Percentiles rank a stretch among this genome's conserved stretches.
Evolutionary conservation across 2,797 vertebrate species (phyloP).

Genomic region (Mus spretus): DNA sequence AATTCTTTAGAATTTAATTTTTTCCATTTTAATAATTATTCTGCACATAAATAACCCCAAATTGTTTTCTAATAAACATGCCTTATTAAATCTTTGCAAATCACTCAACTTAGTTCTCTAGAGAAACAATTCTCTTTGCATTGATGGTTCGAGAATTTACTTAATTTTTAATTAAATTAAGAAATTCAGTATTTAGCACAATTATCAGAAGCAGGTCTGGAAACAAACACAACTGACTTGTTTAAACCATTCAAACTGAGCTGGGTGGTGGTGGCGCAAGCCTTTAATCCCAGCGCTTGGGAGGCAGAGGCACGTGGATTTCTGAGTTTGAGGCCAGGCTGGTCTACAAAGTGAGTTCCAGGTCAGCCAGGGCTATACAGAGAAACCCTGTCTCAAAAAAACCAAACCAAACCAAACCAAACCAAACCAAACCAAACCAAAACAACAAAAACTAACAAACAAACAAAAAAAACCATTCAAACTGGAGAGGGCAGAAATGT

Average conservation of each 20-base stretch:
- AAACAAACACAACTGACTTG: neutral
- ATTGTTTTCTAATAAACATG: neutral
- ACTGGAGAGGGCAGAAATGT: neutral
- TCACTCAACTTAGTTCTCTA: neutral
- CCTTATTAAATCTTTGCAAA: constrained; percentile 58
- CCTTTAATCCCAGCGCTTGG: no score
- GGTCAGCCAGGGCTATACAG: no score
- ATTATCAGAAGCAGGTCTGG: neutral
- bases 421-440: no score
- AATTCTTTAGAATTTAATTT: neutral
- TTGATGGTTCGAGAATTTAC: neutral
- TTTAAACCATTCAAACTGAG: neutral
- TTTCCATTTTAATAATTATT: neutral
- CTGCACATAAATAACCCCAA: neutral
- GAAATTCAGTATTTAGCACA: constrained; percentile 27
- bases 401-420: no score
- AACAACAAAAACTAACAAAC: no score
- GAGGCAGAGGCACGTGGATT: no score
- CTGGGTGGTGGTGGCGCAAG: no score
- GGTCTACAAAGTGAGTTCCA: no score
- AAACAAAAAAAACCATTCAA: neutral
- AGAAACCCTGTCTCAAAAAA: no score
- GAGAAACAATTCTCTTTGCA: constrained; percentile 55
- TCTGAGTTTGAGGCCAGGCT: no score
- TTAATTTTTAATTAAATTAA: constrained; percentile 63